Evolutionary conservation across 2,797 vertebrate species (phyloP).

Genomic region (Notoglanidium macrostoma): DNA sequence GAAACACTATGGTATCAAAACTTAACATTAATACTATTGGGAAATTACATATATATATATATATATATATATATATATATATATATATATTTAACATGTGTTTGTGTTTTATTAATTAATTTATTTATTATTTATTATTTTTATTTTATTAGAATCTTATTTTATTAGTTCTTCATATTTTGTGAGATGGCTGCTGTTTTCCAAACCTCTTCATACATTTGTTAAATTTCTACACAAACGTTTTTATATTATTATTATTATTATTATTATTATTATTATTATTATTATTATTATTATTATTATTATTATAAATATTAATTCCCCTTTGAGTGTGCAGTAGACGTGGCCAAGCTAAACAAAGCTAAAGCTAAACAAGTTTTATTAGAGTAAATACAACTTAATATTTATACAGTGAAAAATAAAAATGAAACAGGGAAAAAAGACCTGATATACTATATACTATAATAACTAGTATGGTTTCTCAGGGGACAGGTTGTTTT

Average conservation of each 20-base stretch:
- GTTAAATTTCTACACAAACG: not conserved
- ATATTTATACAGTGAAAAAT: not conserved
- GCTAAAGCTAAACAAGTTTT: not conserved
- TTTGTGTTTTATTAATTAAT: not conserved
- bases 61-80: not conserved
- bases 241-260: not conserved
- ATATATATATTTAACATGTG: not conserved
- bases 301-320: not conserved
- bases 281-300: too few species aligned
- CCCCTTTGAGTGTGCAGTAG: not conserved
- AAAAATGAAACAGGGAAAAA: not conserved
- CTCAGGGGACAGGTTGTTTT: not conserved
- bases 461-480: not conserved
- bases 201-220: not conserved
- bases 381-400: not conserved
- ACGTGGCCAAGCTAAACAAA: not conserved
- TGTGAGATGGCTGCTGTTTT: not conserved
- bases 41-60: too few species aligned
- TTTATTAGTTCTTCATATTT: not conserved
- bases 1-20: not conserved
- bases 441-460: too few species aligned
- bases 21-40: too few species aligned
- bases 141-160: too few species aligned
- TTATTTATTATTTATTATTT: too few species aligned
- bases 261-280: too few species aligned